Conservation (phyloP, 2,113 vertebrate genomes). For the Perognathus longimembris region DNA sequence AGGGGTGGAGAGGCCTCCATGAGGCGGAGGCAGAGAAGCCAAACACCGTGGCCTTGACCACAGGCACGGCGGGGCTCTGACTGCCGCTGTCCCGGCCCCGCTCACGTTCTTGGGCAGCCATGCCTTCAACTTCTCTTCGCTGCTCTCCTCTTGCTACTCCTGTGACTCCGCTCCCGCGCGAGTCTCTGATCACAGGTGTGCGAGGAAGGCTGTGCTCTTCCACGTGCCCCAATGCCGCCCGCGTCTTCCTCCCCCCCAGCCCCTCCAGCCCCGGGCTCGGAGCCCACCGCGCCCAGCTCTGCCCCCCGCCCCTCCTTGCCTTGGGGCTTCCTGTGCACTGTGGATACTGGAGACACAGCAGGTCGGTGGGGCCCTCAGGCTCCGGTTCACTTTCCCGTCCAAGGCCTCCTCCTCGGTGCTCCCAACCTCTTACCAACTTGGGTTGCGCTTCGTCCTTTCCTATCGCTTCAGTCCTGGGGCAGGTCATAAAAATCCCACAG, state of each 20-base stretch:
- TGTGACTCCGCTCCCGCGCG: no score
- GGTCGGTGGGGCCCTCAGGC: no score
- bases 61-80: no score
- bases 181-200: neutral
- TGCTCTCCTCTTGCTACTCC: no score
- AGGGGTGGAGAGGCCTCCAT: neutral
- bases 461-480: neutral
- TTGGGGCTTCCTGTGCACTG: neutral
- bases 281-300: neutral
- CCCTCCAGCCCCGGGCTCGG: neutral
- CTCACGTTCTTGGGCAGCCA: no score
- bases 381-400: no score
- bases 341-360: neutral
- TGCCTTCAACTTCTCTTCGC: no score
- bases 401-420: neutral
- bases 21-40: no score
- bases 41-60: no score
- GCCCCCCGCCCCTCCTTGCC: neutral
- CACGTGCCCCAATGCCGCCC: rapidly evolving
- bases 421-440: neutral
- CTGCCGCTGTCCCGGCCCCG: no score
- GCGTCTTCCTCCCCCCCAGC: neutral
- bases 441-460: neutral
- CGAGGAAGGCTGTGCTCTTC: neutral
- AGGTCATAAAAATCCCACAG: no score